These are phyloP conservation scores for Anableps anableps DNA, from an alignment of 2,797 vertebrate species.

Conservation along the genomic window DNA sequence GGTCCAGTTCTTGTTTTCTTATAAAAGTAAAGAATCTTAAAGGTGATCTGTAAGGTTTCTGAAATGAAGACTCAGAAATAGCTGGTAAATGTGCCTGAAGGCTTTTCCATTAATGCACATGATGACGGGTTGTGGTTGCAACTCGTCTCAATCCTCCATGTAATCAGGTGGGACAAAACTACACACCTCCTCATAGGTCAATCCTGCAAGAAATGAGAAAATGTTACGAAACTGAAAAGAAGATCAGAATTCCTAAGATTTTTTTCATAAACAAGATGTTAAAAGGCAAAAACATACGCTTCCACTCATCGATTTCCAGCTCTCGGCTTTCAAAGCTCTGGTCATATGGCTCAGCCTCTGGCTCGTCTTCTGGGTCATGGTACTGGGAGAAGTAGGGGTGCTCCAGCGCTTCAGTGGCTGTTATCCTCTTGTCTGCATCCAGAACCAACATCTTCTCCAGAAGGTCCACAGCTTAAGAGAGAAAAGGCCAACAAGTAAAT, in stretches of 20 bases:
- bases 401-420: slow-evolving; percentile 91
- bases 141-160: slow-evolving; percentile 88
- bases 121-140: slow-evolving; percentile 30
- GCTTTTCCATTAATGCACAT: slow-evolving; percentile 52
- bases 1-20: slow-evolving; percentile 30
- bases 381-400: slow-evolving; percentile 95
- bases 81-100: slow-evolving; percentile 48
- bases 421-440: slow-evolving; percentile 97
- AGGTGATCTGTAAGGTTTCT: slow-evolving; percentile 37
- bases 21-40: slow-evolving; percentile 41
- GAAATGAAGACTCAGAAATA: slow-evolving; percentile 36
- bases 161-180: slow-evolving; percentile 94
- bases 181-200: slow-evolving; percentile 92
- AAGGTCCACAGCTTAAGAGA: slow-evolving; percentile 90
- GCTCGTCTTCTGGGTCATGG: slow-evolving; percentile 97
- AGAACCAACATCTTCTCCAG: slow-evolving; percentile 98
- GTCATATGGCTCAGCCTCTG: slow-evolving; percentile 95
- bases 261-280: not conserved
- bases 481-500: not conserved
- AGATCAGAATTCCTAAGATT: not conserved
- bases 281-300: slow-evolving; percentile 82
- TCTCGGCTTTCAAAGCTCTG: slow-evolving; percentile 98
- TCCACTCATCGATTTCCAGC: slow-evolving; percentile 97
- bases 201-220: slow-evolving; percentile 76
- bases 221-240: not conserved